Base-by-base conservation (phyloP, 2,888 invertebrate species). In the Caenorhabditis japonica region DNA sequence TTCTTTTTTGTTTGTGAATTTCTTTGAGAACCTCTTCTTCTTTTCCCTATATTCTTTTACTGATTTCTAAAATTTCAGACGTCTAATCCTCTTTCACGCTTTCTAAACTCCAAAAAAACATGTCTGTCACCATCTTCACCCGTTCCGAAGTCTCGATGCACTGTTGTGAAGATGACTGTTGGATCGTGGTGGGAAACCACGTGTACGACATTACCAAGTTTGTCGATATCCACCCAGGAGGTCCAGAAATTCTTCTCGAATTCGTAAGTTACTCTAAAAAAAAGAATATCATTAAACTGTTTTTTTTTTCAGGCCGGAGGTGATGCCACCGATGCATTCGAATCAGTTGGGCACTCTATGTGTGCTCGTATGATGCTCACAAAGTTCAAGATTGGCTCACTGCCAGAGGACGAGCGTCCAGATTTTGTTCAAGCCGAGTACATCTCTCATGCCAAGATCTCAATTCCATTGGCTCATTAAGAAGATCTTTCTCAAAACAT, bases 261-360 rank as follows among this genome's bases (percentile, higher is more conserved):
- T 80, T 71, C 55, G 81, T 81, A 64, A 78, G 80, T 77, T 68
- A n/a, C 25, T 34, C 38, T 10, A 5, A 12, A 30, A 33, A 12
- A 23, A 8, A 30, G 10, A 30, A 7, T 30, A 30, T 30, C 30
- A 30, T 30, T 21, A 19, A 34, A 15, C 41, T 4, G 10, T 52
- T 30, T 10, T 81, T 84, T 30, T 10, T 81, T 84, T 58, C 75
- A 84, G 84, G 76, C 77, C 53, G 84, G 84, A 52, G 52, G 76
- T 30, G 84, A 84, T 66, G 84, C 83, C 19, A 84, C 84, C 15
- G 75, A 80, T 34, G 81, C 80, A 33, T 84, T 84, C 71, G 83
- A 84, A 72, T 75, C 74, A 5, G 81, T 82, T 17, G 84, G 84
- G n/a, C 84, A 84, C 66, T 76, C 79, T 13, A 71, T 77, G 69